Evolutionary conservation across 2,797 vertebrate species (phyloP).

Genomic region (Lepilemur septentrionalis): DNA sequence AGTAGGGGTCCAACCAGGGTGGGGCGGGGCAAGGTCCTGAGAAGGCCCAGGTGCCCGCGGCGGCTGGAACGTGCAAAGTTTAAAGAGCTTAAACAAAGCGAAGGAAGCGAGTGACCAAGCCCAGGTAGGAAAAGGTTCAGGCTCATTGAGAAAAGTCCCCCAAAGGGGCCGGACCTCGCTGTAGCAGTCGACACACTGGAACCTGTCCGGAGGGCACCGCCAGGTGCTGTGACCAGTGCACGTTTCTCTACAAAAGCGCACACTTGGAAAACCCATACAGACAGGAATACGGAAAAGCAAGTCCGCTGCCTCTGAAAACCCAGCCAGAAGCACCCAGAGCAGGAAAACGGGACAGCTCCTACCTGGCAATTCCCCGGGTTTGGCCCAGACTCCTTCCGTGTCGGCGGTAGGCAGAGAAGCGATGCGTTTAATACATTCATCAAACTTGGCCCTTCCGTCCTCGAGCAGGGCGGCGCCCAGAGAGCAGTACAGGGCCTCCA

Average conservation of each 20-base stretch:
- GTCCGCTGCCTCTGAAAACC: not conserved
- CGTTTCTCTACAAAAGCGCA: not conserved
- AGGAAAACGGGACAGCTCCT: not conserved
- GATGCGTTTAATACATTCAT: conserved; percentile 90
- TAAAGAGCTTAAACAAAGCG: not conserved
- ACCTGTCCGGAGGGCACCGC: not conserved
- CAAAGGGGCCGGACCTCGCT: not conserved
- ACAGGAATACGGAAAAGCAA: not conserved
- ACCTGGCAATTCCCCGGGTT: conserved; percentile 95
- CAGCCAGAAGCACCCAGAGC: not conserved
- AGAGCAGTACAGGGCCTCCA: conserved; percentile 96
- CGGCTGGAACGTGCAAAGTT: not conserved
- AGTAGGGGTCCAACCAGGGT: rapidly evolving
- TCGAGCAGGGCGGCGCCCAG: conserved; percentile 92
- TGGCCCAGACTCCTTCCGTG: conserved; percentile 85
- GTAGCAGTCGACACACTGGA: rapidly evolving
- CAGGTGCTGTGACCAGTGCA: rapidly evolving
- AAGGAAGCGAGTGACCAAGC: not conserved
- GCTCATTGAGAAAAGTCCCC: not conserved
- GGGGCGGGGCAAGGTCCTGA: not conserved
- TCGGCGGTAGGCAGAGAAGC: conserved; percentile 86
- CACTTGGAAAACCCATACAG: not conserved
- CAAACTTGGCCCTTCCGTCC: conserved; percentile 88
- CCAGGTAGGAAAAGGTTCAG: rapidly evolving
- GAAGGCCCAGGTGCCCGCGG: rapidly evolving